These are phyloP conservation scores for Lepidothrix coronata DNA, from an alignment of 2,113 vertebrate species.

Conservation along the genomic window DNA sequence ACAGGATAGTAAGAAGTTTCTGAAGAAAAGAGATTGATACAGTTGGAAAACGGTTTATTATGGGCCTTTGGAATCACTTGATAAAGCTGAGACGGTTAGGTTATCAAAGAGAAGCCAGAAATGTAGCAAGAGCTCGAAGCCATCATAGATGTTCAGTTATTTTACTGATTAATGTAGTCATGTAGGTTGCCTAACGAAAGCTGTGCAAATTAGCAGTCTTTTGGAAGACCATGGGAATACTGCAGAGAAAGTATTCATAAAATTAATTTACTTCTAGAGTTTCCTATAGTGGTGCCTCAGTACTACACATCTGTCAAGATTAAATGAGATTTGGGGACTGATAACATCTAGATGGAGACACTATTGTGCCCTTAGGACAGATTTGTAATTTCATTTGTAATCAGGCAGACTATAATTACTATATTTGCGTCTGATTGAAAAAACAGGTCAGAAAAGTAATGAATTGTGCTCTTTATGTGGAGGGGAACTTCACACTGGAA, in stretches of 20 bases:
- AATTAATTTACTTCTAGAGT: constrained; percentile 11
- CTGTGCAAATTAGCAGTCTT: not conserved
- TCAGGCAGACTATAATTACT: constrained; percentile 38
- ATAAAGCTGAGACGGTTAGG: constrained; percentile 50
- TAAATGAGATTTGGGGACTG: constrained; percentile 28
- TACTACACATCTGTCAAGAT: not conserved
- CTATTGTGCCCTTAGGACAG: constrained; percentile 17
- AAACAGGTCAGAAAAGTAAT: constrained; percentile 39
- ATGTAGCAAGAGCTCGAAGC: not conserved
- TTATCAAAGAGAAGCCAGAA: constrained; percentile 47
- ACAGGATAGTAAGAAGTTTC: not conserved
- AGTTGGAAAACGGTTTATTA: not conserved
- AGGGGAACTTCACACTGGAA: not conserved
- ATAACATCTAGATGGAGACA: not conserved
- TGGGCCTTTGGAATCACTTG: constrained; percentile 33
- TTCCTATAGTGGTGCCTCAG: not conserved
- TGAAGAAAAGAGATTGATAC: not conserved
- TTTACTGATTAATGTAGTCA: not conserved
- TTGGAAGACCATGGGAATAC: not conserved
- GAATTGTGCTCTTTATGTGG: not conserved
- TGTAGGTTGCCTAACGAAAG: not conserved
- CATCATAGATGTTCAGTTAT: not conserved
- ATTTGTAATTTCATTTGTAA: constrained; percentile 40
- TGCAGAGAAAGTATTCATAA: not conserved
- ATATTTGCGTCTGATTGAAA: constrained; percentile 32